Percentiles rank a stretch among this genome's conserved stretches.
phyloP scores from a whole-genome alignment of 2,113 vertebrate genomes.

The Mystacornis crossleyi region DNA sequence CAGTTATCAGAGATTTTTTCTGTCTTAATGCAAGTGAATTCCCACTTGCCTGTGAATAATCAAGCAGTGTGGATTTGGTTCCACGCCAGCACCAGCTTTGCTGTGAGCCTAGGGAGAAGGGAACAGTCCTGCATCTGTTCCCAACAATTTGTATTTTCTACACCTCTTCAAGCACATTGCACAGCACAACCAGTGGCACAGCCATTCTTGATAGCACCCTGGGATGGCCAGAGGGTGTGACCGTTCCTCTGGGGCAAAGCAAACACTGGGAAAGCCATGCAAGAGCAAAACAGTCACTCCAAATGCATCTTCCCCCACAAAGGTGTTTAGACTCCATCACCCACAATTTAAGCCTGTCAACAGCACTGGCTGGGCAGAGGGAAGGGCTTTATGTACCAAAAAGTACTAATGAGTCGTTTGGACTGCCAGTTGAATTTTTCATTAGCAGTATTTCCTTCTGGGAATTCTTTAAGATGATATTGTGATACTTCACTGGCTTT shows the following conservation, averaged over 20 bases:
- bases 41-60: not conserved
- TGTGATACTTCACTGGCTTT: not conserved
- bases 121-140: not conserved
- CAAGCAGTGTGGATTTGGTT: not conserved
- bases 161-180: not conserved
- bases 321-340: not conserved
- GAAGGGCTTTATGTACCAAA: not conserved
- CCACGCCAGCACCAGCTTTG: not conserved
- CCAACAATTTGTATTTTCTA: fast-evolving
- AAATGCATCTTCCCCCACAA: not conserved
- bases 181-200: not conserved
- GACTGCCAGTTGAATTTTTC: not conserved
- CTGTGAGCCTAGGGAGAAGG: not conserved
- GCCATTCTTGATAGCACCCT: not conserved
- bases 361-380: not conserved
- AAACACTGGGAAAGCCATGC: not conserved
- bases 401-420: not conserved
- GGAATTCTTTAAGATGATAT: not conserved
- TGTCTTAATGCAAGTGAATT: not conserved
- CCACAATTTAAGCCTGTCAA: not conserved
- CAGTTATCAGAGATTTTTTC: not conserved
- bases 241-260: not conserved
- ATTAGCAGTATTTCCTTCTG: not conserved
- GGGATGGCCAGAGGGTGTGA: not conserved
- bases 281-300: not conserved